These are phyloP conservation scores for Xestia ashworthii DNA, from an alignment of 2,888 invertebrate species.

Conservation along the genomic window DNA sequence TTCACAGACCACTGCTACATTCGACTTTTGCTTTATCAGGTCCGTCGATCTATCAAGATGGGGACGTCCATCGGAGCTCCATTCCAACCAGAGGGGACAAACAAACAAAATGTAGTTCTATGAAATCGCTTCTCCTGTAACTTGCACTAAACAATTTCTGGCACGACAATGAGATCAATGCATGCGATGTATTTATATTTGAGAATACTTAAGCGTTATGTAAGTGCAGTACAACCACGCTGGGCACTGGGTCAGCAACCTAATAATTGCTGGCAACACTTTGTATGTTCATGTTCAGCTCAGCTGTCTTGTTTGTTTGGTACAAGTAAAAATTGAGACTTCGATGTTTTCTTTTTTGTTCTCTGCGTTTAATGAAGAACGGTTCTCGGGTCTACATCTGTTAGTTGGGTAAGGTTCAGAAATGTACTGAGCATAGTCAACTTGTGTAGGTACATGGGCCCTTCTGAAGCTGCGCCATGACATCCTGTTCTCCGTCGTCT, in stretches of 20 bases:
- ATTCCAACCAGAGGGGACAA: neutral
- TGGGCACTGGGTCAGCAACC: slow-evolving; percentile 54
- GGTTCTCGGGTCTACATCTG: neutral
- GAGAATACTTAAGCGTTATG: slow-evolving; percentile 61
- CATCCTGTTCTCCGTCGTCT: neutral
- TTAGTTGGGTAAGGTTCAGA: neutral
- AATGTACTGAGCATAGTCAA: neutral
- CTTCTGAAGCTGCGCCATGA: neutral
- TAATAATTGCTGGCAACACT: slow-evolving; percentile 44
- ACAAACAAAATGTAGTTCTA: neutral
- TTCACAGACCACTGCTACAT: neutral
- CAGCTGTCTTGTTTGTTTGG: neutral
- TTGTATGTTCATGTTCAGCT: neutral
- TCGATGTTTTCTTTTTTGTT: neutral
- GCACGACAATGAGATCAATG: slow-evolving; percentile 83
- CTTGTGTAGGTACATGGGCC: no score
- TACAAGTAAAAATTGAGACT: neutral
- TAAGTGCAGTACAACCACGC: slow-evolving; percentile 47
- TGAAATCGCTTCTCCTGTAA: slow-evolving; percentile 41
- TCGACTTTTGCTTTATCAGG: neutral
- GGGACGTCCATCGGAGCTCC: neutral
- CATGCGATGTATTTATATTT: slow-evolving; percentile 76
- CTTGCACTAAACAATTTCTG: slow-evolving; percentile 75
- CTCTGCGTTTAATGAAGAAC: neutral
- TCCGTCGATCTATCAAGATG: neutral